Base-by-base conservation (phyloP, 2,888 invertebrate species). In the Beris chalybata region DNA sequence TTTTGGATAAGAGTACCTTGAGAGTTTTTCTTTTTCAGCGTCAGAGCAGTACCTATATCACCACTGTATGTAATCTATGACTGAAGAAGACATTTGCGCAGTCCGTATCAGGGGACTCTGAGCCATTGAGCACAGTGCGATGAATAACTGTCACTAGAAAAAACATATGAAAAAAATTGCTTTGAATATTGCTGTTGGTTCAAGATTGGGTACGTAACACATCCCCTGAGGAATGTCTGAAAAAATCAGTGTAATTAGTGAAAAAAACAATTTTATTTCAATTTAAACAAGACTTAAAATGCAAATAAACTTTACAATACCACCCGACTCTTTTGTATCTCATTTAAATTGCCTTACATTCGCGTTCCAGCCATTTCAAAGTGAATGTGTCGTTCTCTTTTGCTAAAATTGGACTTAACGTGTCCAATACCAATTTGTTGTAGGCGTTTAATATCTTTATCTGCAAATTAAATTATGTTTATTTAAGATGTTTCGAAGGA, bases 341-440 rank as follows among this genome's bases (percentile, higher is more conserved):
- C 9, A 5, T 48, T 59, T 48, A 61, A 43, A 61, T 61, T 6
- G 61, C 50, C 43, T 61, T 31, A 15, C 61, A 61, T 82, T 94
- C 91, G 65, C 82, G 85, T 75, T 87, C 81, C 13, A 96, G 80
- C 94, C 95, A 96, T 2, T 86, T 81, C 69, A 88, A 84, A n/a
- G 90, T 93, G n/a, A 87, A 86, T 0, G 74, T 72, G 68, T 89
- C 84, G 1, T 86, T 85, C 72, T 88, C 85, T 61, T 85, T 78
- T 73, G 87, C 83, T 32, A 95, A 81, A 64, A 91, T 82, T 1
- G 90, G 88, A 0, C 89, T 89, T 0, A 95, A 80, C 1, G 87
- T 85, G 1, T 88, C 83, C 70, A 89, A 82, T 55, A 93, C 92
- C 71, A 84, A 81, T 13, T 84, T 79, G 78, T 96, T 95, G 78